Evolutionary conservation across 2,113 vertebrate species (phyloP).

Genomic region (Enhydra lutris): DNA sequence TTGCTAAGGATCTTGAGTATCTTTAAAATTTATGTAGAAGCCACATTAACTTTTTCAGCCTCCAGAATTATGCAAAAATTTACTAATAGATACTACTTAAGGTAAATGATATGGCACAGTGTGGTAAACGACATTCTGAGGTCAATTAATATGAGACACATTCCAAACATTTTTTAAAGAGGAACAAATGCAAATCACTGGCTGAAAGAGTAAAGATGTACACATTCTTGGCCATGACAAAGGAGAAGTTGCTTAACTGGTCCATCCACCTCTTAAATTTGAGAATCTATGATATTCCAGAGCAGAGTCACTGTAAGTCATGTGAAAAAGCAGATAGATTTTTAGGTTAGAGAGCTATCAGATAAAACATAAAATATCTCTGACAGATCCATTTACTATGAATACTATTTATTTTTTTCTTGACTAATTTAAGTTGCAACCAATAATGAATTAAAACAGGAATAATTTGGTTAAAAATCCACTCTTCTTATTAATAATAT

Average conservation of each 20-base stretch:
- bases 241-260: background rate
- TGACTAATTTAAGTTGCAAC: background rate
- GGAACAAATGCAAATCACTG: background rate
- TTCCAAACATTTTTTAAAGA: background rate
- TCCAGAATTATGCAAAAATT: background rate
- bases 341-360: background rate
- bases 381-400: background rate
- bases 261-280: background rate
- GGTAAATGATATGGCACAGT: background rate
- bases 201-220: background rate
- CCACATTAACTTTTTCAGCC: background rate
- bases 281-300: background rate
- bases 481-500: background rate
- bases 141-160: background rate
- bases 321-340: background rate
- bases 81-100: background rate
- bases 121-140: background rate
- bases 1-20: background rate
- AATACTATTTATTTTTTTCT: background rate
- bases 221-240: background rate
- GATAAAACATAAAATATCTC: background rate
- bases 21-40: background rate
- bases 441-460: background rate
- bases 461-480: background rate
- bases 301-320: background rate